phyloP scores from a whole-genome alignment of 2,113 vertebrate genomes.

The Columba janthina region DNA sequence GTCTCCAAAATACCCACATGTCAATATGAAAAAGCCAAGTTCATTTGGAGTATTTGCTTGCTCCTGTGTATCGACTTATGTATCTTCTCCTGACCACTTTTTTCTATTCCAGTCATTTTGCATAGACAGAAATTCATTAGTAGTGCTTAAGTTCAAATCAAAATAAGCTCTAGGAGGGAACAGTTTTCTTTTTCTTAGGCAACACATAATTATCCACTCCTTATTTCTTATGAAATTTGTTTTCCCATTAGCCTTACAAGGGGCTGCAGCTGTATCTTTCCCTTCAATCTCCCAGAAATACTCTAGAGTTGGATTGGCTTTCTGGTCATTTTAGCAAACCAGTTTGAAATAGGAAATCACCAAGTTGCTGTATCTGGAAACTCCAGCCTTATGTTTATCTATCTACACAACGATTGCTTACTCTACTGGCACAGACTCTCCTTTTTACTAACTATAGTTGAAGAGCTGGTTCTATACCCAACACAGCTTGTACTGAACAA shows the following conservation, averaged over 20 bases:
- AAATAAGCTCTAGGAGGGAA: conserved; percentile 6
- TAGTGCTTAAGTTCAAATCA: background rate
- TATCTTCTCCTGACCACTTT: background rate
- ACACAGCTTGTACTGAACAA: background rate
- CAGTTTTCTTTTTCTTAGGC: conserved; percentile 8
- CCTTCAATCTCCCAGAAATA: background rate
- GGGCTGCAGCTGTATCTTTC: conserved; percentile 28
- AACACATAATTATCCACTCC: conserved; percentile 48
- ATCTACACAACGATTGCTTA: rapidly evolving
- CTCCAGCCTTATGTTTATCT: background rate
- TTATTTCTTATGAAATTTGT: background rate
- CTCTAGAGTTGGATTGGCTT: background rate
- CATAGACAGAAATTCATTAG: background rate
- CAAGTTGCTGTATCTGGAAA: background rate
- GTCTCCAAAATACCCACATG: background rate
- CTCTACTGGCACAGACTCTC: rapidly evolving
- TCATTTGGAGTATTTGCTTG: background rate
- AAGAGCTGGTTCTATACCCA: background rate
- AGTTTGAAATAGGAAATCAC: background rate
- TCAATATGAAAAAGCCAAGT: background rate
- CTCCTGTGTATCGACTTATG: background rate
- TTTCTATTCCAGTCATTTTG: background rate
- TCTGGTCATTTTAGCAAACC: background rate
- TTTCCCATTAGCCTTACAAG: conserved; percentile 6
- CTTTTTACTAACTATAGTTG: rapidly evolving